These are phyloP conservation scores for Penaeus chinensis DNA, from an alignment of 1,140 invertebrate genomes.

Conservation along the genomic window DNA sequence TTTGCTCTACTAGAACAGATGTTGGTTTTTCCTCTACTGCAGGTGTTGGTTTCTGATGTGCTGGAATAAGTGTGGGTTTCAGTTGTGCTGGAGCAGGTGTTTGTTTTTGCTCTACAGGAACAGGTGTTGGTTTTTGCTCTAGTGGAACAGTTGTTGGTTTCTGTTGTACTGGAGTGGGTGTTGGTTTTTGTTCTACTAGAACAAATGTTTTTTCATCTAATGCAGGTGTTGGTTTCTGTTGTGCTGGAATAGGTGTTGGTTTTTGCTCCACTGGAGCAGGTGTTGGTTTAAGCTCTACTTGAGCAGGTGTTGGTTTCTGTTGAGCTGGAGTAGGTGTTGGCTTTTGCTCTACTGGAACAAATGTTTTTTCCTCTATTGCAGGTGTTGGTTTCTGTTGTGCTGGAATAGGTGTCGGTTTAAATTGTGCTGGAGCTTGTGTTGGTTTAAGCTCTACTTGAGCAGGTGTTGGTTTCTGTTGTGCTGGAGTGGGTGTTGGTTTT, in stretches of 20 bases:
- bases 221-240: not conserved
- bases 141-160: too few relatives aligned
- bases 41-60: not conserved
- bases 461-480: not conserved
- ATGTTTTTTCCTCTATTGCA: not conserved
- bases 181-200: not conserved
- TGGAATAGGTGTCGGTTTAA: not conserved
- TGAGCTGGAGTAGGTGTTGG: not conserved
- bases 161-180: not conserved
- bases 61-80: not conserved
- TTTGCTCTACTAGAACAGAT: too few relatives aligned
- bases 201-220: not conserved
- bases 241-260: conserved; percentile 1
- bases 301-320: conserved; percentile 12
- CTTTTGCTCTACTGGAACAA: not conserved
- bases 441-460: not conserved
- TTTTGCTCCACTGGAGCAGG: not conserved
- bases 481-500: not conserved
- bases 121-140: not conserved
- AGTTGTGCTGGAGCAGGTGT: conserved; percentile 9
- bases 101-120: conserved; percentile 6
- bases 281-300: not conserved
- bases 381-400: conserved; percentile 20
- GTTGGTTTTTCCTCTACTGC: too few relatives aligned
- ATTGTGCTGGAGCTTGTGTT: not conserved